These are phyloP conservation scores for Catostomus latipinnis DNA, from an alignment of 2,797 vertebrate species.

Conservation along the genomic window DNA sequence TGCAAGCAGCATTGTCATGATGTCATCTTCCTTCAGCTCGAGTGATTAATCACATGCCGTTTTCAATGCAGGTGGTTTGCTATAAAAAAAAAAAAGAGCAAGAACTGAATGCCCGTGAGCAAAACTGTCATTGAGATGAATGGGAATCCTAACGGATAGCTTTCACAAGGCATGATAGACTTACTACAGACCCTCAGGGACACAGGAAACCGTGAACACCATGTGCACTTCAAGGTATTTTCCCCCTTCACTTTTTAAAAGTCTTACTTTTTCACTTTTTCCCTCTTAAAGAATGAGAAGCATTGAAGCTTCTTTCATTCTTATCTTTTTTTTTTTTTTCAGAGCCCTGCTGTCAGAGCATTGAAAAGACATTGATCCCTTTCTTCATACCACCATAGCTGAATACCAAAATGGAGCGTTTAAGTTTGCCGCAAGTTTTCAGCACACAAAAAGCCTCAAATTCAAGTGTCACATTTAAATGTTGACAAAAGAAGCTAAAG, in stretches of 20 bases:
- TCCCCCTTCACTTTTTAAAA: background rate
- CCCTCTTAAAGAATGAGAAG: background rate
- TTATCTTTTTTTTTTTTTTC: conserved; percentile 3
- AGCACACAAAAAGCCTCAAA: conserved; percentile 31
- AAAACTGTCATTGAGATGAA: no score
- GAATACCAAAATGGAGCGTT: conserved; percentile 18
- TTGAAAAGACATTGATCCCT: conserved; percentile 10
- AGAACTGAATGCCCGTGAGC: no score
- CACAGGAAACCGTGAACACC: background rate
- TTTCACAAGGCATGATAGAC: no score
- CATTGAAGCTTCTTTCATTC: conserved; percentile 3
- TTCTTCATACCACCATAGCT: conserved; percentile 18
- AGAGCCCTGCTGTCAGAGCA: conserved; percentile 13
- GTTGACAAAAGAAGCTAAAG: conserved; percentile 19
- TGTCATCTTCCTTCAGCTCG: no score
- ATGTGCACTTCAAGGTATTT: background rate
- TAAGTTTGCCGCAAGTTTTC: conserved; percentile 27
- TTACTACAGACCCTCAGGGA: background rate
- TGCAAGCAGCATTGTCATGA: no score
- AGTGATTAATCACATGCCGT: no score
- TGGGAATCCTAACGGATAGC: no score
- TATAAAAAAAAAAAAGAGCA: no score
- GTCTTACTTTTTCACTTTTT: background rate
- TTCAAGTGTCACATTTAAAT: conserved; percentile 24
- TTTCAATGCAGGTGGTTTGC: no score